Percentiles rank a stretch among this genome's conserved stretches.
Conservation (phyloP, 2,797 vertebrate species). For the Takifugu rubripes region DNA sequence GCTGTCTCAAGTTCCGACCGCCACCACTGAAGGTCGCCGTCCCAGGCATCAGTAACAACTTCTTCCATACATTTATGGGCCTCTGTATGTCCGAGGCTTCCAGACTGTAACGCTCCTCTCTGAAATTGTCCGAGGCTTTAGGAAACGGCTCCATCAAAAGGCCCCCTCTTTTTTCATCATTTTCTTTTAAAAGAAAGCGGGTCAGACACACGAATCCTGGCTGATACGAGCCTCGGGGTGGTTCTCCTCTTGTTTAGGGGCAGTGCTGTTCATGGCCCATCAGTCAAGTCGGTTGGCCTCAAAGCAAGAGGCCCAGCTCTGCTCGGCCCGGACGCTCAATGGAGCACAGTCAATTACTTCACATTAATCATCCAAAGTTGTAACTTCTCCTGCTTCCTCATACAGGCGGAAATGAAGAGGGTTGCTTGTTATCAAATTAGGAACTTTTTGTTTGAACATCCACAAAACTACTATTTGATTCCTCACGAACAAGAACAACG, state of each 20-base stretch:
- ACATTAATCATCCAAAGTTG: slow-evolving; percentile 57
- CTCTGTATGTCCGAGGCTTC: not conserved
- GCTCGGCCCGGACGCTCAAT: slow-evolving; percentile 19
- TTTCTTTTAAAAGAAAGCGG: slow-evolving; percentile 68
- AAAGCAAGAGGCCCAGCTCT: slow-evolving; percentile 45
- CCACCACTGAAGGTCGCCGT: not conserved
- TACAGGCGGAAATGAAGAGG: slow-evolving; percentile 30
- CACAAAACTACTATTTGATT: slow-evolving; percentile 19
- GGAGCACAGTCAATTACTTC: slow-evolving; percentile 59
- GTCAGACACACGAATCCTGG: slow-evolving; percentile 55
- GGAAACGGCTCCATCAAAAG: slow-evolving; percentile 54
- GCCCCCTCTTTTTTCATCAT: slow-evolving; percentile 63
- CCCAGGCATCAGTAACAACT: not conserved
- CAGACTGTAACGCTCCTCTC: slow-evolving; percentile 22
- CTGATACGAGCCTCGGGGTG: slow-evolving; percentile 51
- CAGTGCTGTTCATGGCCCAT: slow-evolving; percentile 56
- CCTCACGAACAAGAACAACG: not conserved
- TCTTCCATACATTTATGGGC: not conserved
- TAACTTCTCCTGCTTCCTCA: slow-evolving; percentile 42
- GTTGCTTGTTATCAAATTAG: slow-evolving; percentile 16
- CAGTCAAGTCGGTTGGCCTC: slow-evolving; percentile 51
- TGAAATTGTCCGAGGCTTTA: slow-evolving; percentile 34
- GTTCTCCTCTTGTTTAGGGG: slow-evolving; percentile 38
- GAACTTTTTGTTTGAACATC: slow-evolving; percentile 24
- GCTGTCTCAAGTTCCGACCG: not conserved